Conservation (phyloP, 2,888 invertebrate species). For the Latrodectus hesperus region DNA sequence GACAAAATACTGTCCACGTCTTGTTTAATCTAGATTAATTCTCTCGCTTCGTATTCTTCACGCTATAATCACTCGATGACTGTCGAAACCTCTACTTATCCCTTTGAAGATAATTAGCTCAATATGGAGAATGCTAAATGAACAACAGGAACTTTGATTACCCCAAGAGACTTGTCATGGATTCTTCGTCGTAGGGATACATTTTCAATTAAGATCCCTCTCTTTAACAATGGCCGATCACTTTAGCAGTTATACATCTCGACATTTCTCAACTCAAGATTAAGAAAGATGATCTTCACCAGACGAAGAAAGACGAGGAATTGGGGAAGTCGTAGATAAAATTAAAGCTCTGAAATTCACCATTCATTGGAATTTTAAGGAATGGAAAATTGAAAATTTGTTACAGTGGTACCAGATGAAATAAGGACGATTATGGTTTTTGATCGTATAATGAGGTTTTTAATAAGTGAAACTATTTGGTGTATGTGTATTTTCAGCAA, state of each 20-base stretch:
- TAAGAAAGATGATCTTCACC: too few relatives aligned
- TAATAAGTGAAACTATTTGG: too few relatives aligned
- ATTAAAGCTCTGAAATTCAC: too few relatives aligned
- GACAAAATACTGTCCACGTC: conserved; percentile 63
- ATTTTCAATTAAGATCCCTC: conserved; percentile 67
- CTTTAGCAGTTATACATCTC: conserved; percentile 31
- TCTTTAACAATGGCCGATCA: conserved; percentile 44
- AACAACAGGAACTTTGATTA: conserved; percentile 63
- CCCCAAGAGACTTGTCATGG: conserved; percentile 56
- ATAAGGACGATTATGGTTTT: too few relatives aligned
- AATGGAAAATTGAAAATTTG: too few relatives aligned
- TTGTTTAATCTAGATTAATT: conserved; percentile 68
- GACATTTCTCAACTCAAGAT: background rate
- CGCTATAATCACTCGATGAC: conserved; percentile 61
- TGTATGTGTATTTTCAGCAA: too few relatives aligned
- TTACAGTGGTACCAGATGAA: too few relatives aligned
- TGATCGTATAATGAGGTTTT: too few relatives aligned
- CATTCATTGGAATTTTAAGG: too few relatives aligned
- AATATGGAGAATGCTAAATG: conserved; percentile 60
- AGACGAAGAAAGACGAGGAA: too few relatives aligned
- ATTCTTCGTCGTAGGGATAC: conserved; percentile 52
- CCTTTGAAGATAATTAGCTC: conserved; percentile 68
- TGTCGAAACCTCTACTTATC: conserved; percentile 68
- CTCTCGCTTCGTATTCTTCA: conserved; percentile 62
- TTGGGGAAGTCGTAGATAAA: too few relatives aligned